phyloP scores from a whole-genome alignment of 30 jellyfish, hydroid and myxozoan genomes.

The Haliclystus octoradiatus region DNA sequence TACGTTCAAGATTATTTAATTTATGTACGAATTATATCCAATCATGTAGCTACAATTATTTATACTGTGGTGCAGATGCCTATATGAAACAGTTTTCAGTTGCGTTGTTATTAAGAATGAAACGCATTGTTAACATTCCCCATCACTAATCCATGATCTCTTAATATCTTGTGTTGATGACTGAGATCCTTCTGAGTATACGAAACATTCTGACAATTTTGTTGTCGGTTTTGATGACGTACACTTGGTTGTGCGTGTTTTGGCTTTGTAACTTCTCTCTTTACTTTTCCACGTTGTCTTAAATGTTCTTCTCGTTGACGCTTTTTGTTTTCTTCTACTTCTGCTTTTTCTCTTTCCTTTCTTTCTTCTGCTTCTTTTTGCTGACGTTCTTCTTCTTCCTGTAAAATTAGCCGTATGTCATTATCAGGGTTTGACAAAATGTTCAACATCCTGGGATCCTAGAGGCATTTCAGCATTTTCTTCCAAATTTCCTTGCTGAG shows the following conservation, averaged over 20 bases:
- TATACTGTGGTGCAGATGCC: too few species aligned
- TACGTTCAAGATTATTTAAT: too few species aligned
- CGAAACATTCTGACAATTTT: too few species aligned
- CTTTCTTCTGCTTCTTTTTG: constrained; percentile 35
- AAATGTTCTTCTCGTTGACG: constrained; percentile 72
- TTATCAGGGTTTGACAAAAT: too few species aligned
- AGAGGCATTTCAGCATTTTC: too few species aligned
- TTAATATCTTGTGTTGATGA: constrained; percentile 69
- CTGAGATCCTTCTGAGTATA: constrained; percentile 63
- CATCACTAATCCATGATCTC: constrained; percentile 96
- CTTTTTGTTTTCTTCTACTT: constrained; percentile 45
- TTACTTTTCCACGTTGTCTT: constrained; percentile 60
- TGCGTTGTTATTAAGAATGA: constrained; percentile 44
- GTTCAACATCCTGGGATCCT: too few species aligned
- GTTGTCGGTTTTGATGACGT: neutral
- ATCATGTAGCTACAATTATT: too few species aligned
- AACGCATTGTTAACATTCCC: constrained; percentile 83
- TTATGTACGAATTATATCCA: too few species aligned
- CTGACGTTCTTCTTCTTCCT: constrained; percentile 66
- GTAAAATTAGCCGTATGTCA: neutral
- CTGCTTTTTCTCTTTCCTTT: constrained; percentile 27
- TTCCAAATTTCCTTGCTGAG: too few species aligned
- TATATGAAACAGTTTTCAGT: too few species aligned
- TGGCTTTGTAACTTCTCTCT: neutral
- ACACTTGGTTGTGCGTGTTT: neutral